Conservation (phyloP, 2,113 vertebrate genomes). For the Oceanites oceanicus region DNA sequence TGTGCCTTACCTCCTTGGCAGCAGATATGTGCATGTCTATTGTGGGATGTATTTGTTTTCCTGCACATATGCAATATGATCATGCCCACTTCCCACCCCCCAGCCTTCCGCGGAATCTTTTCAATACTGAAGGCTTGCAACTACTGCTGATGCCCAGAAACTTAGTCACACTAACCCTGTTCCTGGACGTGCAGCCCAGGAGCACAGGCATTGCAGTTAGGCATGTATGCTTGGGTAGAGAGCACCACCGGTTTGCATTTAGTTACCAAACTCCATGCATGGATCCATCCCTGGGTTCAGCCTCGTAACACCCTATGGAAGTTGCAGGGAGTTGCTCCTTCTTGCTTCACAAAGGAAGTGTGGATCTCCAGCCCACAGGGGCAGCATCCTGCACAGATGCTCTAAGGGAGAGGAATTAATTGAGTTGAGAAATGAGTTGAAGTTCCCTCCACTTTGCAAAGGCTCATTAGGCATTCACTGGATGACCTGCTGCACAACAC, state of each 20-base stretch:
- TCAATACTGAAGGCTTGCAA: background rate
- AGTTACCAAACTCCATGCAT: background rate
- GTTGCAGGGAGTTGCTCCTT: background rate
- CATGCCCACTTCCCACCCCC: too few species aligned
- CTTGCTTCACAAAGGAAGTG: background rate
- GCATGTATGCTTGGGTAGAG: too few species aligned
- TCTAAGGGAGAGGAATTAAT: background rate
- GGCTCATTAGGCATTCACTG: fast-evolving
- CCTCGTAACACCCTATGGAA: background rate
- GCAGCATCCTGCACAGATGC: background rate
- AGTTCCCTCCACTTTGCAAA: background rate
- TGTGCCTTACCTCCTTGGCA: background rate
- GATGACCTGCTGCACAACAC: background rate
- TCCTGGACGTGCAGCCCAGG: background rate
- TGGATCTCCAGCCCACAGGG: background rate
- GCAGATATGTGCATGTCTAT: background rate
- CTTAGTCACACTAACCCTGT: background rate
- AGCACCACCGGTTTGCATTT: background rate
- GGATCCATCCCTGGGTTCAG: background rate
- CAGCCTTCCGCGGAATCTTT: background rate
- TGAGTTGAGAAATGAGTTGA: background rate
- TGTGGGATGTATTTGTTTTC: background rate
- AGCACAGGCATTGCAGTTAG: background rate
- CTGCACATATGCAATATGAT: background rate
- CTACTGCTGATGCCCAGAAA: background rate